phyloP scores from a whole-genome alignment of 2,113 vertebrate species.

The Anhinga anhinga region DNA sequence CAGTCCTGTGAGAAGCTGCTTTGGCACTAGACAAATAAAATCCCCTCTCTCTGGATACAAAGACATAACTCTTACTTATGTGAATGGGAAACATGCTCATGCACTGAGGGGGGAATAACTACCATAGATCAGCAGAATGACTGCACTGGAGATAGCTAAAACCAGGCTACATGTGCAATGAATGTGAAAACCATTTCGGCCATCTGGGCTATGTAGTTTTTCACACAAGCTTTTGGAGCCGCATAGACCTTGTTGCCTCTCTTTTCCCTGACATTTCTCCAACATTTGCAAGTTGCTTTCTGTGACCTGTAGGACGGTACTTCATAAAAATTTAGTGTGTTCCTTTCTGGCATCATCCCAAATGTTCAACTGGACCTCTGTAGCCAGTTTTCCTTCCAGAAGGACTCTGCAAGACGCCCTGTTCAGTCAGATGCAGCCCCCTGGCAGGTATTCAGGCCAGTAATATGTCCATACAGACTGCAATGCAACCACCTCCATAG shows the following conservation, averaged over 20 bases:
- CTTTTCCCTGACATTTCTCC: background rate
- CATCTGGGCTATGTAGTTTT: conserved; percentile 34
- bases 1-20: conserved; percentile 7
- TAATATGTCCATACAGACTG: background rate
- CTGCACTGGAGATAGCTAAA: conserved; percentile 44
- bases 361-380: background rate
- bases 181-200: conserved; percentile 47
- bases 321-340: background rate
- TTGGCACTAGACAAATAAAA: background rate
- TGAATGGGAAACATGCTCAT: conserved; percentile 40
- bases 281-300: background rate
- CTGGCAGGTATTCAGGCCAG: background rate
- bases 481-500: background rate
- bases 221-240: conserved; percentile 5
- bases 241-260: background rate
- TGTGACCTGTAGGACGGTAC: background rate
- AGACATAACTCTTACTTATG: conserved; percentile 46
- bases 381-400: background rate
- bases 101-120: conserved; percentile 22
- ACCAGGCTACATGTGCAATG: conserved; percentile 37
- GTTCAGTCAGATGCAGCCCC: background rate
- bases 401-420: background rate
- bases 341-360: background rate
- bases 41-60: background rate
- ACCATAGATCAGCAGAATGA: conserved; percentile 38